Percentiles rank a stretch among this genome's conserved stretches.
phyloP scores from a whole-genome alignment of 2,797 vertebrate genomes.

The Takifugu ocellatus region DNA sequence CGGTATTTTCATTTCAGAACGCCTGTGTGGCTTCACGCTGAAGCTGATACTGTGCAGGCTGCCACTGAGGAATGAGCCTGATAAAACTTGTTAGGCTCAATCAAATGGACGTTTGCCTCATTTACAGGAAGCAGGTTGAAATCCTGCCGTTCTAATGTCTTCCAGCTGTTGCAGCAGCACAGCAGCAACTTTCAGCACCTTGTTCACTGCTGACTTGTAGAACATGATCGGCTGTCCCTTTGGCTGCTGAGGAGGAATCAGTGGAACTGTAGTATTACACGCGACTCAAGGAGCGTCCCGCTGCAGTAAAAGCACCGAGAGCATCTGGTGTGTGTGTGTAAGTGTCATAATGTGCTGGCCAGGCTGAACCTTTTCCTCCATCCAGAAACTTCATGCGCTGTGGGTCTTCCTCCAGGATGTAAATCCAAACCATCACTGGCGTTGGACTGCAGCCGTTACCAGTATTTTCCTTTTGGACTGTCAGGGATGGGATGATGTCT shows the following conservation, averaged over 20 bases:
- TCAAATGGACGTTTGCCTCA: conserved; percentile 37
- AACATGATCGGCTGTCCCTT: conserved; percentile 35
- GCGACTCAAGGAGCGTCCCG: not conserved
- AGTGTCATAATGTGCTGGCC: conserved; percentile 16
- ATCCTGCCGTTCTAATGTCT: conserved; percentile 40
- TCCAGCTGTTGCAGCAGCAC: conserved; percentile 47
- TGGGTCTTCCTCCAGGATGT: conserved; percentile 43
- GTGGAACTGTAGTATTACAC: not conserved
- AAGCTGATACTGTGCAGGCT: conserved; percentile 25
- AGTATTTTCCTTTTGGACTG: conserved; percentile 68
- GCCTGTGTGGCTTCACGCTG: not conserved
- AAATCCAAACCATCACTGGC: conserved; percentile 61
- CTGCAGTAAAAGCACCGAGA: not conserved
- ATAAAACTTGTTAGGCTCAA: conserved; percentile 50
- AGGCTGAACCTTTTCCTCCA: conserved; percentile 36
- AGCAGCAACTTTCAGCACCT: conserved; percentile 47
- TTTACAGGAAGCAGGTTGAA: conserved; percentile 35
- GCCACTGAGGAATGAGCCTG: conserved; percentile 37
- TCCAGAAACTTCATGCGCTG: conserved; percentile 62
- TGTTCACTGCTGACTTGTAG: conserved; percentile 34
- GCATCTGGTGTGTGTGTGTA: not conserved
- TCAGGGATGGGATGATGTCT: conserved; percentile 63
- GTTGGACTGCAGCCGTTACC: conserved; percentile 58
- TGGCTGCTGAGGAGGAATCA: conserved; percentile 18
- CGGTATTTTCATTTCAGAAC: not conserved